These are phyloP conservation scores for Cheirogaleus major DNA, from an alignment of 2,797 vertebrate genomes.

Conservation along the genomic window DNA sequence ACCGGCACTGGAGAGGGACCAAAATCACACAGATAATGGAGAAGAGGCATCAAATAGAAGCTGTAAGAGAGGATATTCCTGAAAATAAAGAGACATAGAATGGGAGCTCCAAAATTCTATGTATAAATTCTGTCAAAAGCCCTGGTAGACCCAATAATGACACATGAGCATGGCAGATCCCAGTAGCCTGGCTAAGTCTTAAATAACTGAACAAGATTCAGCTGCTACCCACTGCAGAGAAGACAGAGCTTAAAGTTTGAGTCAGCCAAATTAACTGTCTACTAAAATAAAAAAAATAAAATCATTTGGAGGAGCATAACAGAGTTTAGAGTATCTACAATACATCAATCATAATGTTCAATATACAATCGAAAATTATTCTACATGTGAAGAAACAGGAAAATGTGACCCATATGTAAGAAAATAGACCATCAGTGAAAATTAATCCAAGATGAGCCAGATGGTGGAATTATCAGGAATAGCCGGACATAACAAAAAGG, in stretches of 20 bases:
- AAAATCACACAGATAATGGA: neutral
- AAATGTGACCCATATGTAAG: neutral
- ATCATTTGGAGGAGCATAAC: neutral
- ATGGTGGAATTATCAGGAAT: neutral
- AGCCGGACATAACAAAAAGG: neutral
- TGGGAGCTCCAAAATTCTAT: neutral
- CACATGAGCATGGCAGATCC: neutral
- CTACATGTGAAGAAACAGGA: neutral
- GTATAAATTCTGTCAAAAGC: neutral
- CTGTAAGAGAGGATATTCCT: neutral
- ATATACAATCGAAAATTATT: neutral
- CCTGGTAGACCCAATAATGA: neutral
- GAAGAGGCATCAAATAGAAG: neutral
- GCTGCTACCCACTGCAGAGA: fast-evolving
- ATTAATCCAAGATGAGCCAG: neutral
- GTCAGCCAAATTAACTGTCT: neutral
- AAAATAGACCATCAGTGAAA: neutral
- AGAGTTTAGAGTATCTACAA: neutral
- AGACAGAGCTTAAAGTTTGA: neutral
- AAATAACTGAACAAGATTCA: neutral
- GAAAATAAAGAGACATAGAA: neutral
- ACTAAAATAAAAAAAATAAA: neutral
- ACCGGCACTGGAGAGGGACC: fast-evolving
- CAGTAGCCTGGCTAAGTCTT: neutral
- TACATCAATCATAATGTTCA: too few species aligned